A percentile compares a stretch with the other conserved stretches of the same genome.
These are phyloP conservation scores for Taenaris catops DNA, from an alignment of 2,888 invertebrate genomes.

Conservation along the genomic window DNA sequence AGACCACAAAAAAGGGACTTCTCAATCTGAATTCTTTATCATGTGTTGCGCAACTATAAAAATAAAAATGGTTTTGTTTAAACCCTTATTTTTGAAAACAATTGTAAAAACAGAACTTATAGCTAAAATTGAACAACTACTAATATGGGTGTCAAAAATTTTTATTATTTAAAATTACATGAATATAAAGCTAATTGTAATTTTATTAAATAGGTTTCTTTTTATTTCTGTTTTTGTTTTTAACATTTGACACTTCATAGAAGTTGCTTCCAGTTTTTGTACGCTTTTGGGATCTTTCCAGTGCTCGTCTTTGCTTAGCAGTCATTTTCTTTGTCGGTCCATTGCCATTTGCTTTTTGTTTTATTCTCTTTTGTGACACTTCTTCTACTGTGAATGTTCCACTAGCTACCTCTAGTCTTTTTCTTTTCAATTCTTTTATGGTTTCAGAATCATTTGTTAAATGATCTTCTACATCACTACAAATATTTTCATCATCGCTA, in stretches of 20 bases:
- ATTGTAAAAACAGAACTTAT: too few relatives aligned
- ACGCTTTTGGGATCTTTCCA: slow-evolving; percentile 86
- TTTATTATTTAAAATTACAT: too few relatives aligned
- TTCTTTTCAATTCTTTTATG: slow-evolving; percentile 65
- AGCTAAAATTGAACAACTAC: too few relatives aligned
- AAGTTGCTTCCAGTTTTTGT: slow-evolving; percentile 94
- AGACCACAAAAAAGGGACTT: too few relatives aligned
- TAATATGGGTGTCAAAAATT: too few relatives aligned
- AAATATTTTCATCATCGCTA: slow-evolving; percentile 82
- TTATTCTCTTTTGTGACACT: slow-evolving; percentile 54
- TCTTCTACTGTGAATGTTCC: slow-evolving; percentile 78
- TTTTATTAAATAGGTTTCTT: slow-evolving; percentile 53
- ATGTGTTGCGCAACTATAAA: too few relatives aligned
- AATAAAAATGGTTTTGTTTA: too few relatives aligned
- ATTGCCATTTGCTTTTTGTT: slow-evolving; percentile 38
- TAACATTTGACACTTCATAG: slow-evolving; percentile 93
- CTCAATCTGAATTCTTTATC: too few relatives aligned
- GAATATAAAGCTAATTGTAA: too few relatives aligned
- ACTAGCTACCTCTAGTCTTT: slow-evolving; percentile 72
- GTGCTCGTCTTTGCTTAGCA: slow-evolving; percentile 87
- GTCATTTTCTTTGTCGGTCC: slow-evolving; percentile 79
- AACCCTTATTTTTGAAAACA: too few relatives aligned
- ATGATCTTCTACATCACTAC: slow-evolving; percentile 73
- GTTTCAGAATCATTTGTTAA: slow-evolving; percentile 64
- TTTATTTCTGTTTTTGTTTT: slow-evolving; percentile 90